Evolutionary conservation across 2,888 invertebrate genomes (phyloP), one percentile per base, ranked within the genome.

Genomic region (Galerucella nymphaeae): DNA sequence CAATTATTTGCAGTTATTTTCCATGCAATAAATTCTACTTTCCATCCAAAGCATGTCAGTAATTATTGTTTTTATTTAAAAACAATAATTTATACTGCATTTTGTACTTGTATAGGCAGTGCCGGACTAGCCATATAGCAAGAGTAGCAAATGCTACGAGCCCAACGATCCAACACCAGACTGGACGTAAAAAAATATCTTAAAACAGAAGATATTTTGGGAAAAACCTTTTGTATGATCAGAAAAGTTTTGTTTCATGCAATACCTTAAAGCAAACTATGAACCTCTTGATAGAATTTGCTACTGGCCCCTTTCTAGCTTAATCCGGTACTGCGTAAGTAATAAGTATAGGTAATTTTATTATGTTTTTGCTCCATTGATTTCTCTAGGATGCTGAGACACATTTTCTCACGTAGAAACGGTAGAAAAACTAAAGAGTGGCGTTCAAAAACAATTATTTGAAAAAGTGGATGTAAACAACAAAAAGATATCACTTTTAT

Each of bases 301-400:
- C 23, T 23, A 23, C 23, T 3, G 23, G 23, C 23, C n/a, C n/a
- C n/a, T n/a, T n/a, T n/a, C 23, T 23, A 23, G 23, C 23, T 23
- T 23, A 23, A 23, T 23, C 1, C 23, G 23, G 2, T 23, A 23
- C 23, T 23, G 23, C 4, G 23, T 23, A 23, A 23, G 4, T 48
- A 48, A 4, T 23, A 23, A 23, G 4, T 48, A 48, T 13, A 16
- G 18, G 53, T 55, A 38, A 55, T 65, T 65, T 65, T 66, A 66
- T 66, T 66, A 58, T 57, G 18, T 58, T 66, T 45, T 13, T 23
- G 58, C 66, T 66, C 57, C 45, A 66, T 66, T 58, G 66, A 66
- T 66, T 66, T 57, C 66, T 66, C 57, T 42, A 41, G 58, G 18
- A 66, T 66, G 41, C 18, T 18, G 14, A 14, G 30, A 8, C n/a